Percentiles rank a stretch among this genome's conserved stretches.
phyloP scores from a whole-genome alignment of 2,888 invertebrate genomes.

The Ommatoiulus sabulosus region DNA sequence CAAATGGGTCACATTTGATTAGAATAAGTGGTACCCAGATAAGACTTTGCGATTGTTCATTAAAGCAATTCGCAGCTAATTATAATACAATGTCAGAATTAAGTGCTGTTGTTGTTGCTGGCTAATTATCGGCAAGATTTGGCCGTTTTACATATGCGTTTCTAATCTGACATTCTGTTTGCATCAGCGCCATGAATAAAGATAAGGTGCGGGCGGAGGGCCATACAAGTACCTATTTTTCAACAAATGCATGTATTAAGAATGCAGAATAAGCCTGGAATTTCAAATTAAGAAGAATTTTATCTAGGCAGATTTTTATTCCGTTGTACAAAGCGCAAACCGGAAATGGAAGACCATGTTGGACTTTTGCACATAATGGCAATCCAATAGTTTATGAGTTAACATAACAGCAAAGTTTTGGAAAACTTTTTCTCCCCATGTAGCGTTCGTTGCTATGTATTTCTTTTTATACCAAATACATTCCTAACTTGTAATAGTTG shows the following conservation, averaged over 20 bases:
- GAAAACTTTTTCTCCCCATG: no score
- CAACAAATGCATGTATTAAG: neutral
- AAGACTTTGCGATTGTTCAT: slow-evolving; percentile 17
- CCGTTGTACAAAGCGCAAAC: no score
- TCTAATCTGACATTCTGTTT: neutral
- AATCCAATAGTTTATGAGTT: no score
- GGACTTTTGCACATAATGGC: no score
- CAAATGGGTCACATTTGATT: slow-evolving; percentile 39
- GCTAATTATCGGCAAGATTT: slow-evolving; percentile 14
- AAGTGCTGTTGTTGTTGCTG: neutral
- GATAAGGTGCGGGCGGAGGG: neutral
- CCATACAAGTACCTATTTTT: neutral
- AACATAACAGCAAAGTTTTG: no score
- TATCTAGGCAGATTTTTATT: no score
- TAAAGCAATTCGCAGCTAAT: slow-evolving; percentile 31
- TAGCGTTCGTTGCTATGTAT: no score
- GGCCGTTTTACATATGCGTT: neutral
- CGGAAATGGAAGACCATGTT: no score
- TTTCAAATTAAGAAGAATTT: neutral
- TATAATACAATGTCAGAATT: slow-evolving; percentile 36
- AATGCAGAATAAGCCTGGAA: neutral
- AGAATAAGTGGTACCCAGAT: slow-evolving; percentile 1
- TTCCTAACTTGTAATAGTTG: no score
- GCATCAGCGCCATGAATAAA: neutral
- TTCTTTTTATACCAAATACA: no score